Evolutionary conservation across 2,113 vertebrate species (phyloP).

Genomic region (Rhinogobius similis): DNA sequence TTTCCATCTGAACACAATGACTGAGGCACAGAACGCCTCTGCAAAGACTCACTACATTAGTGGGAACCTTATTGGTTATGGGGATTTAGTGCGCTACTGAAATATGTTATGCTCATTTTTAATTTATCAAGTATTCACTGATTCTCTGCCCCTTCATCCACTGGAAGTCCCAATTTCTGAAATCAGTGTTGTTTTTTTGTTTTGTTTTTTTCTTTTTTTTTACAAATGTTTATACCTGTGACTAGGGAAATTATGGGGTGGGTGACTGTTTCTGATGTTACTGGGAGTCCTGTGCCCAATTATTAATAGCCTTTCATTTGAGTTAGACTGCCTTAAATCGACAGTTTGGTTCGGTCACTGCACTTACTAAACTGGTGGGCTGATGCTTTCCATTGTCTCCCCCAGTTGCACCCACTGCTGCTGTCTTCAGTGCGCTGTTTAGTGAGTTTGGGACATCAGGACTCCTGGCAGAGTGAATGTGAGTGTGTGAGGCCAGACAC

Average conservation of each 20-base stretch:
- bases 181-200: constrained; percentile 69
- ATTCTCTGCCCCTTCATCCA: constrained; percentile 65
- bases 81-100: constrained; percentile 10
- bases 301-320: constrained; percentile 31
- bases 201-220: constrained; percentile 48
- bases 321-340: constrained; percentile 31
- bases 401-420: constrained; percentile 33
- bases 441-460: constrained; percentile 44
- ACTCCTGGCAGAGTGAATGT: constrained; percentile 61
- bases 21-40: constrained; percentile 40
- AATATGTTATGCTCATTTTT: not conserved
- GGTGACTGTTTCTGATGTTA: constrained; percentile 12
- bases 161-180: constrained; percentile 54
- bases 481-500: constrained; percentile 53
- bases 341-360: constrained; percentile 38
- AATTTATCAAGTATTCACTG: constrained; percentile 13
- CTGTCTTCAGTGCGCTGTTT: constrained; percentile 51
- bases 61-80: constrained; percentile 43
- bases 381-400: constrained; percentile 18
- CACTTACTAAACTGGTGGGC: constrained; percentile 43
- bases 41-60: constrained; percentile 68
- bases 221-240: constrained; percentile 57
- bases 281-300: constrained; percentile 41
- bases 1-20: constrained; percentile 39
- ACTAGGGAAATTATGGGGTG: constrained; percentile 21